phyloP scores from a whole-genome alignment of 2,797 vertebrate genomes.

The Xiphophorus birchmanni region DNA sequence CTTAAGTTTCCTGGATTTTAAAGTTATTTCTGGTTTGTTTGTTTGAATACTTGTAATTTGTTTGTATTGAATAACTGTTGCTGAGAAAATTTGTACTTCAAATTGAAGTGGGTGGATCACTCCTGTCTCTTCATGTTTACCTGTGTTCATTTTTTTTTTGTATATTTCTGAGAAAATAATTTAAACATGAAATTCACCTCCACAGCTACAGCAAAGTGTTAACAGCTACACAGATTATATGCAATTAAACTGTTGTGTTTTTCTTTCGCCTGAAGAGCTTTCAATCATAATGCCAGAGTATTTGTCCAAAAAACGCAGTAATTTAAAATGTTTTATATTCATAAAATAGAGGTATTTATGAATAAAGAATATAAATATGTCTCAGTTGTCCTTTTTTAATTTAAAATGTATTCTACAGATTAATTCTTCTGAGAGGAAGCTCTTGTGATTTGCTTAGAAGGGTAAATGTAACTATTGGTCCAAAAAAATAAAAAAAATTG shows the following conservation, averaged over 20 bases:
- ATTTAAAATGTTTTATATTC: slow-evolving; percentile 82
- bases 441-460: background rate
- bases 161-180: slow-evolving; percentile 68
- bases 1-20: slow-evolving; percentile 72
- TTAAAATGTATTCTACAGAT: background rate
- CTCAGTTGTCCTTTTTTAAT: slow-evolving; percentile 38
- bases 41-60: slow-evolving; percentile 70
- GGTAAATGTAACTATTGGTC: background rate
- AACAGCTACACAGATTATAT: slow-evolving; percentile 70
- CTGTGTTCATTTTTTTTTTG: slow-evolving; percentile 62
- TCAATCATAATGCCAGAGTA: slow-evolving; percentile 63
- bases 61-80: slow-evolving; percentile 77
- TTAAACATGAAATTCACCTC: slow-evolving; percentile 52
- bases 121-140: slow-evolving; percentile 64
- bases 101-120: slow-evolving; percentile 86
- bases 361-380: slow-evolving; percentile 77
- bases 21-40: slow-evolving; percentile 71
- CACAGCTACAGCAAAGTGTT: slow-evolving; percentile 54
- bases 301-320: slow-evolving; percentile 67
- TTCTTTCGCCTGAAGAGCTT: slow-evolving; percentile 62
- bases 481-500: no score
- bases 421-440: background rate
- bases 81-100: slow-evolving; percentile 85
- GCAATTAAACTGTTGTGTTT: slow-evolving; percentile 65
- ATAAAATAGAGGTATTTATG: slow-evolving; percentile 82